Base-by-base conservation (phyloP, 2,113 vertebrate species). In the Leptobrachium leishanense region DNA sequence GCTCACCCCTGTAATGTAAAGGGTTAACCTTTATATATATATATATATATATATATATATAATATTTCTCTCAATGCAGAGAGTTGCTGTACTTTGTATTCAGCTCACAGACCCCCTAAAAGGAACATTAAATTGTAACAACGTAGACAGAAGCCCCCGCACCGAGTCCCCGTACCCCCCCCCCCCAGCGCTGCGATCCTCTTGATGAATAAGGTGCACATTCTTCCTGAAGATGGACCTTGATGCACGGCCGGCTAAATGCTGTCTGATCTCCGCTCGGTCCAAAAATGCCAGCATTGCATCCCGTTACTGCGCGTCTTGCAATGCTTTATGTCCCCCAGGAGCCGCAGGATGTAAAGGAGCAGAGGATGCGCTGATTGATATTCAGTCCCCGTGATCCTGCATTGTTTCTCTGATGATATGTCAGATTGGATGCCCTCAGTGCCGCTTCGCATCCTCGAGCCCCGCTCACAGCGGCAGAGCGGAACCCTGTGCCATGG, bases 331-430 rank as follows among this genome's bases (percentile, higher is more conserved):
- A 59, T 11, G 55, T 44, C 75, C 75, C 75, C 10, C 42, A 57
- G 75, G 75, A 42, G 40, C 75, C 57, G 75, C 31, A 50, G 75
- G 74, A 57, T 66, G 65, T 76, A 68, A 65, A 13, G 41, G 46
- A 55, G 75, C 54, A 68, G 65, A 76, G 67, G 42, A 68, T 68
- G 40, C 53, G 10, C 65, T 76, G 50, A 76, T 76, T 76, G 75
- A 68, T 68, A 76, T 76, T 76, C 75, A 76, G n/a, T 68, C 57
- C 46, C 63, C 43, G 64, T 44, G 74, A 67, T 20, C 64, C 66
- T 50, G 74, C 67, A 54, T 40, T 76, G 39, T 55, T 59, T 54
- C 63, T 68, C 9, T 55, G 40, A 39, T 2, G 15, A 39, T 55
- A 42, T 76, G 74, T 54, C 74, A 76, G 39, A 76, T 59, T 67